These are phyloP conservation scores for Syncerus caffer DNA, from an alignment of 2,797 vertebrate species.

Conservation along the genomic window DNA sequence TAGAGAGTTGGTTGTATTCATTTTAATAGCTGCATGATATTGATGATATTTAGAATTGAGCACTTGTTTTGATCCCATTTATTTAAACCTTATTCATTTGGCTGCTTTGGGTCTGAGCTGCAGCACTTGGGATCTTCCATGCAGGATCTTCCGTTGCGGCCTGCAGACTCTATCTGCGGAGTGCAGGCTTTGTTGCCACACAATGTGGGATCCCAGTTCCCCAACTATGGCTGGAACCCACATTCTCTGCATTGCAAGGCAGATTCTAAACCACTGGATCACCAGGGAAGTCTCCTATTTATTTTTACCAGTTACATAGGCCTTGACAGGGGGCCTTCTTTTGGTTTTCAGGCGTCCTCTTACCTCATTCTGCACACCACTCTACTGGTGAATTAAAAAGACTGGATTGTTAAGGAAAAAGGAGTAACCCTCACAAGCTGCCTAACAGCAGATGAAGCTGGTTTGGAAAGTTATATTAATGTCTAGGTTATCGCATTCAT, in stretches of 20 bases:
- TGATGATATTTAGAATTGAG: neutral
- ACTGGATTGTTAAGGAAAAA: neutral
- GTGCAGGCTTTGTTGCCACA: neutral
- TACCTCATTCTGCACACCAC: neutral
- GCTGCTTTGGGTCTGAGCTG: neutral
- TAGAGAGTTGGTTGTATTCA: neutral
- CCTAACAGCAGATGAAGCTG: neutral
- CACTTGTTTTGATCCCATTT: neutral
- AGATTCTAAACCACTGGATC: neutral
- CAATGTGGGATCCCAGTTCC: neutral
- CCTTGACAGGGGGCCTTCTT: neutral
- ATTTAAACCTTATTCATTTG: neutral
- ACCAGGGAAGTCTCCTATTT: neutral
- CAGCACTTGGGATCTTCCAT: neutral
- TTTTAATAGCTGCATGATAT: neutral
- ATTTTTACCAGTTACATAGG: neutral
- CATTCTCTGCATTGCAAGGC: neutral
- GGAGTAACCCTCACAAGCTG: neutral
- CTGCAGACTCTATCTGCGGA: neutral
- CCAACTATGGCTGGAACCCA: fast-evolving
- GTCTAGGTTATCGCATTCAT: neutral
- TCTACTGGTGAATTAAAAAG: neutral
- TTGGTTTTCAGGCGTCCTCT: neutral
- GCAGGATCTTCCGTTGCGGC: fast-evolving
- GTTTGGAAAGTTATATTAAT: neutral